Base-by-base conservation (phyloP, 2,797 vertebrate genomes). In the Melanotaenia parkinsoni region DNA sequence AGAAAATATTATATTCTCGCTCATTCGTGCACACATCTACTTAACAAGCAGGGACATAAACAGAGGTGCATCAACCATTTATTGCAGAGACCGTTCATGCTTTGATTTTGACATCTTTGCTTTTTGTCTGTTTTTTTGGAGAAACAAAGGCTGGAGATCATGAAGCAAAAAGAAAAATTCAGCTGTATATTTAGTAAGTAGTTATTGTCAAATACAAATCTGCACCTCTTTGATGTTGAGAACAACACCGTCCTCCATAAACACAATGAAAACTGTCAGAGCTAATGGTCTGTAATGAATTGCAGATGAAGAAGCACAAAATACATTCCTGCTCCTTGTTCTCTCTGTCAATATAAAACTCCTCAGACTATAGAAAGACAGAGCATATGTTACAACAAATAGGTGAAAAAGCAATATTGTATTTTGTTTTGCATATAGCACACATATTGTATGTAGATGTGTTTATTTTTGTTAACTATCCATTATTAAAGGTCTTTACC, bases 231-330 rank as follows among this genome's bases (percentile, higher is more conserved):
- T 86, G 86, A 83, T 86, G 82, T 73, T 66, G 60, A 67, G 65
- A 57, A 74, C 73, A 73, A 58, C 9, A 18, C 22, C 20, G 3
- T 71, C 77, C 63, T 62, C 50, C 32, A 54, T 59, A 59, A 72
- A 65, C 68, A 72, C 66, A 70, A 67, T 70, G 69, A 63, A 76
- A 69, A 62, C 75, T 64, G 67, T 77, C 22, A 14, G 63, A 74
- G 58, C 80, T 85, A 86, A 91, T 85, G 79, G 81, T 67, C 73
- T 77, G 66, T 88, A 88, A 89, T 86, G 82, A 76, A 84, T 64
- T 74, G 70, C 72, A 60, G 76, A 35, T 77, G 76, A 80, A 66
- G 51, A 77, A 71, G 67, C 26, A 63, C 58, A 40, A 72, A 67
- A 81, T 74, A 56, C 63, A 33, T 84, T 82, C 66, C 57, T 74